Evolutionary conservation across 2,113 vertebrate genomes (phyloP), one percentile per base, ranked within the genome.

Genomic region (Meriones unguiculatus): DNA sequence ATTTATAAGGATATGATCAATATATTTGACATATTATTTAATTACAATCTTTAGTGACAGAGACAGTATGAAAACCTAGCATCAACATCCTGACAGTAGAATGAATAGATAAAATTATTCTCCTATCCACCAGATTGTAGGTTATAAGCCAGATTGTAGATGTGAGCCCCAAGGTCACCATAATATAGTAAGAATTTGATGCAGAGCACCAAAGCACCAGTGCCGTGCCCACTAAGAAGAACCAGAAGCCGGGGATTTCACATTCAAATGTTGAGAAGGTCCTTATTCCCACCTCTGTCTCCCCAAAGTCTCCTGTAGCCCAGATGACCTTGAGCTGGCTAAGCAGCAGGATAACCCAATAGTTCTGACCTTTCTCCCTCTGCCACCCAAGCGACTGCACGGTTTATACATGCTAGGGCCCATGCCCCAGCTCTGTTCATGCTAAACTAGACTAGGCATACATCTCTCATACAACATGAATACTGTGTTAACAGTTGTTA

Each of bases 101-200:
- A 98, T 98, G 99, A 98, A 99, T 98, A 99, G 98, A 99, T 98
- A 98, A 98, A 99, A 99, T 99, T 99, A 99, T 99, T 99, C 98
- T 98, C 97, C 96, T 97, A 98, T 98, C 98, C 98, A 97, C 98
- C 96, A 99, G 99, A 99, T 98, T 99, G 98, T 98, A 99, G 99
- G 98, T 98, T 97, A 98, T 98, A 98, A 97, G 96, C 94, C 96
- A 97, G 98, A 96, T 98, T 98, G 98, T 97, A 98, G 98, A 96
- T 90, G 94, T 96, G 97, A 98, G 98, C 99, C 99, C 98, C 99
- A 99, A 99, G 99, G 98, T 99, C 99, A 99, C 99, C 98, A 98
- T 99, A 99, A 99, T 99, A 99, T 99, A 99, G 99, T 99, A 99
- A 54, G 99, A 99, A 98, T 99, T 99, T 99, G 99, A 99, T 99